These are phyloP conservation scores for Bagarius yarrelli DNA, from an alignment of 2,113 vertebrate species.

Conservation along the genomic window DNA sequence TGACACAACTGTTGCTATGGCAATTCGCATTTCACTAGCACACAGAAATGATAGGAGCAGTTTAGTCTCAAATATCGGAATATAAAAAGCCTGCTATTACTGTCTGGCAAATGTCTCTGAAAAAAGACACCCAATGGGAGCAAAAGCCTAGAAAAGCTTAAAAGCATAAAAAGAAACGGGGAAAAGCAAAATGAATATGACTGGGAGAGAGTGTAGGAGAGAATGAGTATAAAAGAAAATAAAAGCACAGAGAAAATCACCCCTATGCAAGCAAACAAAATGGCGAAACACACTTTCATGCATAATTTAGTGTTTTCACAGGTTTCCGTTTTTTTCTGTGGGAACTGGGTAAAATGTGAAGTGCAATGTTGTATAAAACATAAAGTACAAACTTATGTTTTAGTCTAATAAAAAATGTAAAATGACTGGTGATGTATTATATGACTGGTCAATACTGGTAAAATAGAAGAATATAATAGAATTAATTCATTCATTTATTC, in stretches of 20 bases:
- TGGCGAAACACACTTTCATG: conserved; percentile 20
- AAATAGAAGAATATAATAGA: neutral
- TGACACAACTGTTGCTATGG: conserved; percentile 40
- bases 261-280: neutral
- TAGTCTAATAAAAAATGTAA: neutral
- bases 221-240: neutral
- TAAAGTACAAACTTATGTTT: neutral
- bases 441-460: neutral
- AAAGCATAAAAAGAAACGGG: neutral
- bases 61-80: neutral
- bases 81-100: neutral
- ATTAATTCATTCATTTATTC: too few relatives aligned
- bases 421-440: neutral
- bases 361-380: conserved; percentile 14
- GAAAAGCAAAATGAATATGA: too few relatives aligned
- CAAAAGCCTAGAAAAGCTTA: neutral
- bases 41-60: conserved; percentile 9
- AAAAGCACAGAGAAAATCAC: neutral
- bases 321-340: neutral
- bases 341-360: neutral
- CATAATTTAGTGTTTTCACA: conserved; percentile 36
- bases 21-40: conserved; percentile 16
- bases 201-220: neutral
- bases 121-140: neutral
- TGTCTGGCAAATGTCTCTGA: conserved; percentile 2